Conservation (phyloP, 2,888 invertebrate genomes). For the Neria commutata region DNA sequence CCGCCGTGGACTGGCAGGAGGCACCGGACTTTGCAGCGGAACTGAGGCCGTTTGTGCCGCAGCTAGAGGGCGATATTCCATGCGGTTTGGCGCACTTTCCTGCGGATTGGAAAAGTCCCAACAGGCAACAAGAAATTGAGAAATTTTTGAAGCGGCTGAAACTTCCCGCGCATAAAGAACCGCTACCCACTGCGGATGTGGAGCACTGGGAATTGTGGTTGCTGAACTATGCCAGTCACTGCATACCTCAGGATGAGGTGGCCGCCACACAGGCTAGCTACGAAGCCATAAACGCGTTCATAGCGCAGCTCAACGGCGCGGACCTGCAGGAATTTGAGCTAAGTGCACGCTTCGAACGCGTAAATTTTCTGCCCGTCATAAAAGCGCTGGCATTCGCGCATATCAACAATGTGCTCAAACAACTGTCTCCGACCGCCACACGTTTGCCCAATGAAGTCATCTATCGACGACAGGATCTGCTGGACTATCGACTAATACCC, state of each 20-base stretch:
- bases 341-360: constrained; percentile 17
- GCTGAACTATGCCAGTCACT: constrained; percentile 42
- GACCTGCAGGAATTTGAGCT: constrained; percentile 28
- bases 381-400: constrained; percentile 45
- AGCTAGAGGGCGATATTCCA: constrained; percentile 63
- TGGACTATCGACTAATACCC: constrained; percentile 39
- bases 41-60: constrained; percentile 66
- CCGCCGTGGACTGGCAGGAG: constrained; percentile 67
- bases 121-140: constrained; percentile 64
- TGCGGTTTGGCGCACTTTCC: constrained; percentile 74
- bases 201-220: constrained; percentile 36
- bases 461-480: constrained; percentile 44
- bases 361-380: constrained; percentile 49
- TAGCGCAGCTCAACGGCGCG: constrained; percentile 34
- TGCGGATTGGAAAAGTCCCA: constrained; percentile 65
- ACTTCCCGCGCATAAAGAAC: constrained; percentile 51
- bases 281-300: constrained; percentile 45
- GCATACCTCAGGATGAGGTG: constrained; percentile 38
- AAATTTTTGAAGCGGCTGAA: constrained; percentile 65
- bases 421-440: not conserved
- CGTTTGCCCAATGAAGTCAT: constrained; percentile 44
- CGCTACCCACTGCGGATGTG: constrained; percentile 29
- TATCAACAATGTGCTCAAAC: constrained; percentile 24
- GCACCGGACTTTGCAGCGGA: constrained; percentile 72
- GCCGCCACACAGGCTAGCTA: constrained; percentile 41